phyloP scores from a whole-genome alignment of 2,888 invertebrate species.

The Desoria tigrina region DNA sequence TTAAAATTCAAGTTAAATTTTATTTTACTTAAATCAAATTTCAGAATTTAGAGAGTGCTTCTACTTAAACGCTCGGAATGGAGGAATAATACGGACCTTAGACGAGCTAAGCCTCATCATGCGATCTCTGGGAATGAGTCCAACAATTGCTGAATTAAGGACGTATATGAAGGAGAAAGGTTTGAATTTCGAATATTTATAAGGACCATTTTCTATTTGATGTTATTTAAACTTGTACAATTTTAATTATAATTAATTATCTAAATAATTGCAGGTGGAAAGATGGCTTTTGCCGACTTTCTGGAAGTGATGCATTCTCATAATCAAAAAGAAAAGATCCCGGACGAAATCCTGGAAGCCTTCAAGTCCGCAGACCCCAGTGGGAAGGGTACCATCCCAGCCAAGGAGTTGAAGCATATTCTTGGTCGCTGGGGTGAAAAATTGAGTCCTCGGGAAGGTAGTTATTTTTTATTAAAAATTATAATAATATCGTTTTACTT shows the following conservation, averaged over 20 bases:
- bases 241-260: no score
- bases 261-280: conserved; percentile 67
- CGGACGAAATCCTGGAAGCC: conserved; percentile 80
- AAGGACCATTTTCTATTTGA: conserved; percentile 19
- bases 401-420: conserved; percentile 79
- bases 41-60: conserved; percentile 95
- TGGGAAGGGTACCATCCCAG: conserved; percentile 73
- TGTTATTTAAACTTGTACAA: background rate
- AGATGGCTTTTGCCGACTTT: conserved; percentile 93
- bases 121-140: conserved; percentile 90
- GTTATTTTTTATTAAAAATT: conserved; percentile 24
- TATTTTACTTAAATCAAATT: conserved; percentile 28
- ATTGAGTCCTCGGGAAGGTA: conserved; percentile 67
- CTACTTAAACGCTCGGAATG: conserved; percentile 83
- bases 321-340: conserved; percentile 74
- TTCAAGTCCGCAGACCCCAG: conserved; percentile 82
- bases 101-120: conserved; percentile 92
- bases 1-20: background rate
- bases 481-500: conserved; percentile 17
- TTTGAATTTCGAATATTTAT: conserved; percentile 54
- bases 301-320: conserved; percentile 92
- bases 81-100: conserved; percentile 79
- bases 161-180: conserved; percentile 75
- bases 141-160: conserved; percentile 85
- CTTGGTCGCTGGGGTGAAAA: conserved; percentile 91